These are phyloP conservation scores for Incurvaria masculella DNA, from an alignment of 2,888 invertebrate species.

Conservation along the genomic window DNA sequence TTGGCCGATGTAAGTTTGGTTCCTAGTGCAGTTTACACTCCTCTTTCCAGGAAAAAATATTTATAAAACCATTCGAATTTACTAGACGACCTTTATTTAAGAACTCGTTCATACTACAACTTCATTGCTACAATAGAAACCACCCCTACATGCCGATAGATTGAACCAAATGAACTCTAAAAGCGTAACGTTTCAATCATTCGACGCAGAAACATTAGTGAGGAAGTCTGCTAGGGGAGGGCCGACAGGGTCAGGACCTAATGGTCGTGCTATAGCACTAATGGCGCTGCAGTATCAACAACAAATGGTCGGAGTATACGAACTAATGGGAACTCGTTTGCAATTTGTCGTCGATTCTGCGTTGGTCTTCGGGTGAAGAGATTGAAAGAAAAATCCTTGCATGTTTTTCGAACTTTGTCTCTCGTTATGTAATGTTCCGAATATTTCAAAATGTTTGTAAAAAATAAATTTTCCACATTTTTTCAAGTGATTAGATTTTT, in stretches of 20 bases:
- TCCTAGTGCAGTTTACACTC: no score
- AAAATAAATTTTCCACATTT: no score
- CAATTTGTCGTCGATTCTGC: background rate
- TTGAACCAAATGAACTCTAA: slow-evolving; percentile 52
- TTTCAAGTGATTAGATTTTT: no score
- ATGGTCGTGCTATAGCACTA: background rate
- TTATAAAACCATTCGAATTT: no score
- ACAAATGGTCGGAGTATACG: background rate
- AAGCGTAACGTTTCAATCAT: slow-evolving; percentile 55
- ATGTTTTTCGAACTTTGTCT: no score
- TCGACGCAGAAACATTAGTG: slow-evolving; percentile 48
- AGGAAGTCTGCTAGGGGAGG: slow-evolving; percentile 20
- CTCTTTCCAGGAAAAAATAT: no score
- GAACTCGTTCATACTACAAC: no score
- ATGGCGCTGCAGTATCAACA: background rate
- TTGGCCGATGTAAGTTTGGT: no score
- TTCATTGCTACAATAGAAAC: slow-evolving; percentile 21
- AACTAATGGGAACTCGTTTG: background rate
- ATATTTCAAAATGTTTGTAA: no score
- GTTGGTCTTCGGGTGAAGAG: background rate
- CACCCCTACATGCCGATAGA: slow-evolving; percentile 26
- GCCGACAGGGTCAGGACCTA: background rate
- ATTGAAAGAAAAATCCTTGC: background rate
- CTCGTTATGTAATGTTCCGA: no score
- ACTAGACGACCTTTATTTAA: no score